These are phyloP conservation scores for Euwallacea fornicatus DNA, from an alignment of 1,140 invertebrate species.

Conservation along the genomic window DNA sequence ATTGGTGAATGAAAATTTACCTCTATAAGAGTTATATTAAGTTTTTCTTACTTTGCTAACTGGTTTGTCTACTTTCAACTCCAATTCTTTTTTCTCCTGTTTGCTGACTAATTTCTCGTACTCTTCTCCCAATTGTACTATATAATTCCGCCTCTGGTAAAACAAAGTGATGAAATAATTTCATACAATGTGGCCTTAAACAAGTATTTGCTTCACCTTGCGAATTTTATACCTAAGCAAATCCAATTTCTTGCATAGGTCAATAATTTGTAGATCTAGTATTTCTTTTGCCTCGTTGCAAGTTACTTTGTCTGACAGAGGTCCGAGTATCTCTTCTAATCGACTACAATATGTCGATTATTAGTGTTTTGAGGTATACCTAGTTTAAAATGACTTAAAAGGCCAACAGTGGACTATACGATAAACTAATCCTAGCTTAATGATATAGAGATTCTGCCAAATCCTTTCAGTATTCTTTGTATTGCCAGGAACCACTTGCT, in stretches of 20 bases:
- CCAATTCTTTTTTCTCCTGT: conserved; percentile 42
- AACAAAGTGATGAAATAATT: too few relatives aligned
- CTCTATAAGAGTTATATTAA: background rate
- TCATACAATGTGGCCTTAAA: too few relatives aligned
- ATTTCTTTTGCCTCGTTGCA: conserved; percentile 62
- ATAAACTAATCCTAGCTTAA: background rate
- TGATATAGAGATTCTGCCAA: background rate
- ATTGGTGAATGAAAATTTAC: too few relatives aligned
- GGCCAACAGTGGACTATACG: background rate
- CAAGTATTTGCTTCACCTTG: conserved; percentile 48
- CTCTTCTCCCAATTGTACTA: conserved; percentile 44
- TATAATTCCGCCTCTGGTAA: conserved; percentile 29
- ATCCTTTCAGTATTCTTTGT: background rate
- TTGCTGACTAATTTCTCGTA: conserved; percentile 45
- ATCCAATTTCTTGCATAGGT: conserved; percentile 73
- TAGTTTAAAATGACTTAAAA: background rate
- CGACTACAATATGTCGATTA: conserved; percentile 18
- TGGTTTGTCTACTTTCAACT: conserved; percentile 43
- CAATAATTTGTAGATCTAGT: conserved; percentile 74
- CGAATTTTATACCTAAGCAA: conserved; percentile 68
- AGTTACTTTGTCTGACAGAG: conserved; percentile 54
- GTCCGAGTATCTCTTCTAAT: conserved; percentile 43
- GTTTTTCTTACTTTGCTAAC: conserved; percentile 40
- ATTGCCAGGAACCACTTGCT: background rate
- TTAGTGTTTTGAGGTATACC: background rate